Conservation (phyloP, 2,797 vertebrate genomes). For the Hyperoplus lanceolatus region DNA sequence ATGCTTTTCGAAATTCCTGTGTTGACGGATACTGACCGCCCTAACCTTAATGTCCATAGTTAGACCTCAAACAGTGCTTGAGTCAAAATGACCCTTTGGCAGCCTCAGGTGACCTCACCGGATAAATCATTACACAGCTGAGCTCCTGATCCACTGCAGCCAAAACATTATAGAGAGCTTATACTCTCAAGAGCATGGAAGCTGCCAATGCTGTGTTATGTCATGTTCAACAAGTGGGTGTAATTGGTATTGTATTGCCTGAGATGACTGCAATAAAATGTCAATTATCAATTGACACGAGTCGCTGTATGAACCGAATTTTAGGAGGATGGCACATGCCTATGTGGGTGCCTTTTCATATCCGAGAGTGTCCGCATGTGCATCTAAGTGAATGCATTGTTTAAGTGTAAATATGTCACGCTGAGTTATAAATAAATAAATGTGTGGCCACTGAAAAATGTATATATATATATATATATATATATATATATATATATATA, state of each 20-base stretch:
- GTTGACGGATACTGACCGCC: accelerated
- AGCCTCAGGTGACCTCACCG: neutral
- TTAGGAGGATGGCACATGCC: neutral
- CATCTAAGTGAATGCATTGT: neutral
- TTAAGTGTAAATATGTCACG: neutral
- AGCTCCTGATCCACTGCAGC: slow-evolving; percentile 15
- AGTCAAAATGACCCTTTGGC: slow-evolving; percentile 27
- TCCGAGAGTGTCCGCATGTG: neutral
- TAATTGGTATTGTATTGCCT: neutral
- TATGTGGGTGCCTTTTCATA: slow-evolving; percentile 10
- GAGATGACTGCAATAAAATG: neutral
- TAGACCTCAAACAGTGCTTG: neutral
- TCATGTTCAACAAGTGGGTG: neutral
- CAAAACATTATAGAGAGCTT: neutral
- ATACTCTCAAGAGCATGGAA: neutral
- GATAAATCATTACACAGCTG: slow-evolving; percentile 46
- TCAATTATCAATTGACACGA: neutral
- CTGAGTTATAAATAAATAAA: neutral
- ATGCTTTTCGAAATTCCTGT: neutral
- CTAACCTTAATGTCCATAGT: neutral
- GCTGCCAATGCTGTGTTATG: neutral
- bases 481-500: too few relatives aligned
- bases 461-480: too few relatives aligned
- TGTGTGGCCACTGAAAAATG: neutral
- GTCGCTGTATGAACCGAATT: neutral